These are phyloP conservation scores for Polietes domitor DNA, from an alignment of 2,888 invertebrate genomes.

Conservation along the genomic window DNA sequence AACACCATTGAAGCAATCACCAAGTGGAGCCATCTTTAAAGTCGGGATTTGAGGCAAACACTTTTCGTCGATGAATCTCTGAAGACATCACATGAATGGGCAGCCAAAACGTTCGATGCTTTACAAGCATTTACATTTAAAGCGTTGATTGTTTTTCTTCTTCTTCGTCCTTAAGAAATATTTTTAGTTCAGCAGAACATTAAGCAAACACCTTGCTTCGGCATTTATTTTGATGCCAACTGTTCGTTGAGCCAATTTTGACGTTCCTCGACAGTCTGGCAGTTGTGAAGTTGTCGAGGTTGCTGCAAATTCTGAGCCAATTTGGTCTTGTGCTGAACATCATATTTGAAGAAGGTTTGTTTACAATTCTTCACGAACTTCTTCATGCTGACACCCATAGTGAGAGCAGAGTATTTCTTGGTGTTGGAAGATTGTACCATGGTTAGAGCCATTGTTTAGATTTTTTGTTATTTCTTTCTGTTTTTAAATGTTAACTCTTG, in stretches of 20 bases:
- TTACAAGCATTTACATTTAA: conserved; percentile 32
- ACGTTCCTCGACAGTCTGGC: conserved; percentile 71
- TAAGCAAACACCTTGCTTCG: neutral
- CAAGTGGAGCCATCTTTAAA: conserved; percentile 27
- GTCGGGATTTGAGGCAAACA: conserved; percentile 18
- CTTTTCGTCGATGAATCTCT: conserved; percentile 7
- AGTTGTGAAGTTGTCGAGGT: conserved; percentile 24
- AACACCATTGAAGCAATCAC: neutral
- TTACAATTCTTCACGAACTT: conserved; percentile 70
- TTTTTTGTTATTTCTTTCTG: conserved; percentile 56
- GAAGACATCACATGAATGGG: neutral
- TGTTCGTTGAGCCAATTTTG: conserved; percentile 73
- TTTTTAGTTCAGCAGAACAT: conserved; percentile 40
- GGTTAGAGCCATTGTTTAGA: conserved; percentile 36
- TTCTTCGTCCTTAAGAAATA: neutral
- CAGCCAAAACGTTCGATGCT: conserved; percentile 43
- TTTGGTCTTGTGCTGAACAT: conserved; percentile 47
- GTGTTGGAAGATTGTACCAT: neutral
- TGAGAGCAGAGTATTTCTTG: neutral
- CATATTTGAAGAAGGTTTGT: conserved; percentile 69
- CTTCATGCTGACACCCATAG: conserved; percentile 55
- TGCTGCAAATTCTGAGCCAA: neutral
- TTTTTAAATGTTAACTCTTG: conserved; percentile 27
- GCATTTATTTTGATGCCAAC: conserved; percentile 58
- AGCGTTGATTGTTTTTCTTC: conserved; percentile 45